Conservation (phyloP, 92 coral and sea anemone species). For the Porites rus region DNA sequence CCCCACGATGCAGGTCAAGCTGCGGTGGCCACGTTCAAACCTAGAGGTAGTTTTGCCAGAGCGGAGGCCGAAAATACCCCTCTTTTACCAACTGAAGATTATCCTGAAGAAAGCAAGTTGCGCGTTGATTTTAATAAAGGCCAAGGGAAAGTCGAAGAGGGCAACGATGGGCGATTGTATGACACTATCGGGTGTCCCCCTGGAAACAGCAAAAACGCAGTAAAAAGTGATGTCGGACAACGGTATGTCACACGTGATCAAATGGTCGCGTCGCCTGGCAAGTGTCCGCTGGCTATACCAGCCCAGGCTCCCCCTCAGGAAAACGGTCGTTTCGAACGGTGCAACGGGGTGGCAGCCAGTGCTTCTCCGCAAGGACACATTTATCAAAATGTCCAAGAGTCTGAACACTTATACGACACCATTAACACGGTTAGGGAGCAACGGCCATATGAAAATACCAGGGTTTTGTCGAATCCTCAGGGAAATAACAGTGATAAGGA, state of each 20-base stretch:
- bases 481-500: not conserved
- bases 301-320: not conserved
- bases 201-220: not conserved
- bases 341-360: not conserved
- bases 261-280: slow-evolving; percentile 18
- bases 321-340: not conserved
- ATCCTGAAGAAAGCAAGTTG: slow-evolving; percentile 1
- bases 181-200: slow-evolving; percentile 29
- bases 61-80: not conserved
- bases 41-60: slow-evolving; percentile 8
- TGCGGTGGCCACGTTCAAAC: not conserved
- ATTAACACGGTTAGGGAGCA: not conserved
- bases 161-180: slow-evolving; percentile 21
- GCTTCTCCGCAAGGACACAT: slow-evolving; percentile 6
- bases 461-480: not conserved
- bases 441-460: slow-evolving; percentile 44
- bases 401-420: slow-evolving; percentile 38
- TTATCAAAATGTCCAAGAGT: slow-evolving; percentile 23
- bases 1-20: not conserved
- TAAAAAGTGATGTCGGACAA: slow-evolving; percentile 10
- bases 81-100: not conserved
- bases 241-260: slow-evolving; percentile 47
- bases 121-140: slow-evolving; percentile 16
- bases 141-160: slow-evolving; percentile 1
- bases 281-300: not conserved